A percentile compares a stretch with the other conserved stretches of the same genome.
Evolutionary conservation across 2,888 invertebrate genomes (phyloP).

Genomic region (Drosophila rellima): DNA sequence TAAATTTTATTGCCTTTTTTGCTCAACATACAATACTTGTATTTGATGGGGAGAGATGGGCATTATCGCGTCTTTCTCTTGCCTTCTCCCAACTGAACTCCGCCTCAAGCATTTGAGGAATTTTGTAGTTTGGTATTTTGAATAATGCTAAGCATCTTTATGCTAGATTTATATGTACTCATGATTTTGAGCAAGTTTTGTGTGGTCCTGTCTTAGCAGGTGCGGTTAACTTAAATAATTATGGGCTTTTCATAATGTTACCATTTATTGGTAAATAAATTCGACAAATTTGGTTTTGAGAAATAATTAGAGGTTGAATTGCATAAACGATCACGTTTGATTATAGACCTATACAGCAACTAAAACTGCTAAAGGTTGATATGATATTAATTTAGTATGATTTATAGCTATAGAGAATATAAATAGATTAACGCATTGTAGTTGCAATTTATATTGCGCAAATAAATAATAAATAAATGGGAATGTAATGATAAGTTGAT

Average conservation of each 20-base stretch:
- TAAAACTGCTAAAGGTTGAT: no score
- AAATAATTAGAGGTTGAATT: slow-evolving; percentile 21
- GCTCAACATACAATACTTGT: slow-evolving; percentile 44
- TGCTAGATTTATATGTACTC: slow-evolving; percentile 64
- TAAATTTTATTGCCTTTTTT: slow-evolving; percentile 78
- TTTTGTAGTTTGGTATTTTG: slow-evolving; percentile 72
- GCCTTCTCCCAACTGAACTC: slow-evolving; percentile 23
- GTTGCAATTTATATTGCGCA: no score
- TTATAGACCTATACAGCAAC: no score
- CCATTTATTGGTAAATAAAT: slow-evolving; percentile 42
- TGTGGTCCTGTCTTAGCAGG: slow-evolving; percentile 37
- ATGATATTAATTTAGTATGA: no score
- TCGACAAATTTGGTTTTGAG: slow-evolving; percentile 42
- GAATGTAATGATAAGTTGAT: no score
- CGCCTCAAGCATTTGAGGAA: slow-evolving; percentile 62
- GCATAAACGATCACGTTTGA: not conserved
- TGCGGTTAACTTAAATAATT: slow-evolving; percentile 39
- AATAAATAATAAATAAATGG: no score
- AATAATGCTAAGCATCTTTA: slow-evolving; percentile 72
- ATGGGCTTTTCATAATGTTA: slow-evolving; percentile 30
- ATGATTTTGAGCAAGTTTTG: slow-evolving; percentile 42
- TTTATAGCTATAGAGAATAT: no score
- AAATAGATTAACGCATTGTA: no score
- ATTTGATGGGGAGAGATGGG: slow-evolving; percentile 27
- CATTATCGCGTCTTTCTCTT: slow-evolving; percentile 46